Percentiles rank a stretch among this genome's conserved stretches.
phyloP scores from a whole-genome alignment of 2,888 invertebrate species.

The Thelaira solivaga region DNA sequence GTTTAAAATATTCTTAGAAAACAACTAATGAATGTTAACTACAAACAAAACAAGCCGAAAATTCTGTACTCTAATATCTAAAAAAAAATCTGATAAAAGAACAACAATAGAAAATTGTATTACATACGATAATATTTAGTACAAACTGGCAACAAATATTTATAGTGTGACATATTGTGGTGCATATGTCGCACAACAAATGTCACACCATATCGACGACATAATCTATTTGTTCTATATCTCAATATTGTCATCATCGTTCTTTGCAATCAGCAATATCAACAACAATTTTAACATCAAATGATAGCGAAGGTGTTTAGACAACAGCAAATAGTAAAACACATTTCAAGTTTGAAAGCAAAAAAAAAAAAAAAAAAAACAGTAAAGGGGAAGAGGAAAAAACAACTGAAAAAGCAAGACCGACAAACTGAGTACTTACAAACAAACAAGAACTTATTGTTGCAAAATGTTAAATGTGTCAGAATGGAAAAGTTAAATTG shows the following conservation, averaged over 20 bases:
- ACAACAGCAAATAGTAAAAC: neutral
- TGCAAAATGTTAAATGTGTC: constrained; percentile 25
- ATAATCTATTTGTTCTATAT: constrained; percentile 69
- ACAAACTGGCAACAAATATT: constrained; percentile 17
- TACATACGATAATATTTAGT: constrained; percentile 49
- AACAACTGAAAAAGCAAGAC: neutral
- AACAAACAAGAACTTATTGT: no score
- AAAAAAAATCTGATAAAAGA: constrained; percentile 48
- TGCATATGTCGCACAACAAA: constrained; percentile 56
- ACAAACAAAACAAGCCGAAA: constrained; percentile 60
- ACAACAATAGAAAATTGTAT: constrained; percentile 10
- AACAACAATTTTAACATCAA: constrained; percentile 32
- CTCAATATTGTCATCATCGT: constrained; percentile 61
- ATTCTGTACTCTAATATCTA: constrained; percentile 36
- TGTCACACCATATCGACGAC: constrained; percentile 59
- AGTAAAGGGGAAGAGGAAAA: neutral
- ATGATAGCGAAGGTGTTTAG: constrained; percentile 51
- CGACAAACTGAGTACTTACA: constrained; percentile 26
- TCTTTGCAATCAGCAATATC: neutral
- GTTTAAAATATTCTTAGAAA: constrained; percentile 57
- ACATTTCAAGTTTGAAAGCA: neutral
- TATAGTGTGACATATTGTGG: constrained; percentile 44
- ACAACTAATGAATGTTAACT: constrained; percentile 35
- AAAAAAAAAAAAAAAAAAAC: neutral
- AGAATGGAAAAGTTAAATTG: neutral